Conservation (phyloP, 2,888 invertebrate genomes). For the Pardosa pseudoannulata region DNA sequence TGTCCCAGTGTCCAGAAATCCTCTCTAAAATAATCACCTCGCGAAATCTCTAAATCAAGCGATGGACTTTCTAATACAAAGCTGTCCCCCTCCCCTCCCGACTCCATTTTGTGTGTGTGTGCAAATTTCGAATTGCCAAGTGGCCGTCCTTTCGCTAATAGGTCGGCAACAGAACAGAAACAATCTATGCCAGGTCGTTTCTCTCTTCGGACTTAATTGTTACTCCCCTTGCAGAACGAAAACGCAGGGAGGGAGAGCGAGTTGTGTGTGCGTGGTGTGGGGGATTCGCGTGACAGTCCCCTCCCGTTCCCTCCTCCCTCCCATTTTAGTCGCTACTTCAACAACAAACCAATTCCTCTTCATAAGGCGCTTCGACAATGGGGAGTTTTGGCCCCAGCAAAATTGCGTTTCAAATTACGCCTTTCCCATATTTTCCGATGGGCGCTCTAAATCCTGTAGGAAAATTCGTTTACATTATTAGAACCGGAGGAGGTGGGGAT, state of each 20-base stretch:
- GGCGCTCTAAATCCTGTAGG: conserved; percentile 65
- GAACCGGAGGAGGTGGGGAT: conserved; percentile 18
- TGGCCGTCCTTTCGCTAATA: conserved; percentile 60
- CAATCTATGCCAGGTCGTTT: conserved; percentile 44
- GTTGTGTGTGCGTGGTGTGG: too few species aligned
- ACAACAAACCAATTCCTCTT: conserved; percentile 71
- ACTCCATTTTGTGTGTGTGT: conserved; percentile 20
- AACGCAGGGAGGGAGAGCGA: not conserved
- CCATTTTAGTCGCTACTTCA: conserved; percentile 54
- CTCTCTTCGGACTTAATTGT: conserved; percentile 67
- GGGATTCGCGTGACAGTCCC: conserved; percentile 53
- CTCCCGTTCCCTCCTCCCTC: too few species aligned
- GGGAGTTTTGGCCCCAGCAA: conserved; percentile 55
- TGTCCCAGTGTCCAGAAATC: conserved; percentile 60
- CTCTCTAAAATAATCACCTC: conserved; percentile 70
- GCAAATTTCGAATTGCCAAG: conserved; percentile 62
- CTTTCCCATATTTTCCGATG: conserved; percentile 69
- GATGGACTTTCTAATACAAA: conserved; percentile 66
- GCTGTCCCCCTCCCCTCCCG: conserved; percentile 1
- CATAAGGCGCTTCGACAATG: conserved; percentile 69
- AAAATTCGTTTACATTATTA: conserved; percentile 71
- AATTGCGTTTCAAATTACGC: conserved; percentile 71
- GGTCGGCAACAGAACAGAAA: conserved; percentile 63
- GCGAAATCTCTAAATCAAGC: conserved; percentile 70
- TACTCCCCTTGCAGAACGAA: conserved; percentile 23